Base-by-base conservation (phyloP, 53 echinoderm and acorn worm species). In the Henricia sp. region DNA sequence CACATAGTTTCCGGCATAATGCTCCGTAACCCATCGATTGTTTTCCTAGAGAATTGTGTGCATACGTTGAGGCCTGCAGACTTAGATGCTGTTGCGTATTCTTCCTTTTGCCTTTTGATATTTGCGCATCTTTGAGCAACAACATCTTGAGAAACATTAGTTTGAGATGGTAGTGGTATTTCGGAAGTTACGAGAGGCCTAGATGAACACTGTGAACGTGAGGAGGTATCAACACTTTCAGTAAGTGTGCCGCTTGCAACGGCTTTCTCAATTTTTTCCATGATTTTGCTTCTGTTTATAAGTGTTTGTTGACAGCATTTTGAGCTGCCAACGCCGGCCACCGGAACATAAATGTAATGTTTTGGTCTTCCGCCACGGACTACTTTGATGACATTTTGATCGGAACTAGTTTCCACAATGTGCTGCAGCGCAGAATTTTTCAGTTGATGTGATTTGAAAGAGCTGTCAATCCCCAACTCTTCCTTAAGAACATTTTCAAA, bases 1-100 rank as follows among this genome's bases (percentile, higher is more conserved):
- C 68, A 68, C 68, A 68, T 68, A 40, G 68, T 68, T 42, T 68
- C 68, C 41, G 68, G 68, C 68, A 40, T 68, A 19, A 68, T 39
- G 42, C 68, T 40, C 4, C 68, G 21, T 26, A 68, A 64, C 32
- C 64, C 64, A 64, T 64, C 64, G 34, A 64, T 28, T 40, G 68
- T 68, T 19, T 68, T 43, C 68, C 68, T 68, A 40, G 68, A 68
- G 26, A 68, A 68, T 19, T 17, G 38, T 17, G 16, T 38, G 68
- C 68, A 68, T 41, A 68, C 23, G 16, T 68, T 68, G 14, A 68
- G 43, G 40, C 68, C 39, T 20, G 40, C 40, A 40, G 68, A n/a
- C 19, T 52, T 17, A 13, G 52, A 52, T 52, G 52, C 52, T 6
- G 52, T 40, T 38, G 14, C 16, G 35, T 66, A 21, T 37, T 68